Evolutionary conservation across 1,140 invertebrate genomes (phyloP).

Genomic region (Nymphalis io): DNA sequence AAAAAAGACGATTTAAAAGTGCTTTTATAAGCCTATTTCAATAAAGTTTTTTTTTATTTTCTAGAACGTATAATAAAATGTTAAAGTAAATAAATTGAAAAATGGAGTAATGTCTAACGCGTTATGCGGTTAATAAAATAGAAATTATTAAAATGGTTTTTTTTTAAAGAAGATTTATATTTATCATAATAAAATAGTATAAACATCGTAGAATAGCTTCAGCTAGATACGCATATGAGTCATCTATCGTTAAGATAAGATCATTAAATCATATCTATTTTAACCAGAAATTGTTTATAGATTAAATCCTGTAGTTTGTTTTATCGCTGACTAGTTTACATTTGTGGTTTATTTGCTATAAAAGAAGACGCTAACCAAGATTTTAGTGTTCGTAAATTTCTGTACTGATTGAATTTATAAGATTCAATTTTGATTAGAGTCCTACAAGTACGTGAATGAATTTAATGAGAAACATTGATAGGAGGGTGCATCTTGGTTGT

Average conservation of each 20-base stretch:
- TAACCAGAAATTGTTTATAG: constrained; percentile 25
- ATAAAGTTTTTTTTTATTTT: too few relatives aligned
- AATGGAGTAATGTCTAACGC: too few relatives aligned
- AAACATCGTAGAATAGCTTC: neutral
- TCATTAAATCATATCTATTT: constrained; percentile 31
- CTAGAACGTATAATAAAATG: too few relatives aligned
- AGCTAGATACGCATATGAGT: constrained; percentile 1
- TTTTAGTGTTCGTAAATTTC: neutral
- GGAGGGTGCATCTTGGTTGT: too few relatives aligned
- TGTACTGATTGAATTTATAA: neutral
- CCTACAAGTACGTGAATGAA: too few relatives aligned
- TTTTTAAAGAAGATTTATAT: neutral
- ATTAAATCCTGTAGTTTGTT: constrained; percentile 21
- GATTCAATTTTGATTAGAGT: neutral
- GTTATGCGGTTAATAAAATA: too few relatives aligned
- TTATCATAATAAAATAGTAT: neutral
- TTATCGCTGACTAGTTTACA: constrained; percentile 22
- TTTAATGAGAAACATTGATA: too few relatives aligned
- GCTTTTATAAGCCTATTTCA: too few relatives aligned
- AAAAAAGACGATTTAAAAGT: too few relatives aligned
- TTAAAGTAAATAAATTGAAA: too few relatives aligned
- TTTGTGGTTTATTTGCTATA: constrained; percentile 17
- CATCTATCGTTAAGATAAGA: constrained; percentile 17
- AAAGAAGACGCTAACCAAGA: constrained; percentile 12
- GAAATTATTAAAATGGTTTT: too few relatives aligned